These are phyloP conservation scores for Octodon degus DNA, from an alignment of 2,113 vertebrate genomes.

Conservation along the genomic window DNA sequence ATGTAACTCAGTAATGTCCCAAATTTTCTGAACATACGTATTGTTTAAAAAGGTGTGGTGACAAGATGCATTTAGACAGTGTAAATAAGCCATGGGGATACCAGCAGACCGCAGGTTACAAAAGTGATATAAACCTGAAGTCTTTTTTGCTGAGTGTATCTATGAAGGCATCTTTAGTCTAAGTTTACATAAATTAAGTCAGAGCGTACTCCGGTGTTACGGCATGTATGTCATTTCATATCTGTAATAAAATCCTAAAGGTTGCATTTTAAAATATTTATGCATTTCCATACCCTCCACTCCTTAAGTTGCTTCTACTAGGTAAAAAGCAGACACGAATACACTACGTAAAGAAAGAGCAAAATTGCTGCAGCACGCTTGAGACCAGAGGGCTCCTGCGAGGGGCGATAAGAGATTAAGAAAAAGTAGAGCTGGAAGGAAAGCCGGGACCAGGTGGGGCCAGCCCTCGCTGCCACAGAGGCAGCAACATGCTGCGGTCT, in stretches of 20 bases:
- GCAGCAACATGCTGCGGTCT: too few species aligned
- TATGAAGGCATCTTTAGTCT: background rate
- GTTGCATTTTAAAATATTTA: background rate
- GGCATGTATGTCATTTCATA: background rate
- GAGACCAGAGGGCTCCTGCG: too few species aligned
- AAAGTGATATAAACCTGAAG: background rate
- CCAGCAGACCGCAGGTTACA: background rate
- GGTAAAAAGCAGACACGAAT: background rate
- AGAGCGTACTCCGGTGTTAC: background rate
- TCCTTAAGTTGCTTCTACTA: background rate
- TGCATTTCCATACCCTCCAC: background rate
- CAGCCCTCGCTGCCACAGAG: too few species aligned
- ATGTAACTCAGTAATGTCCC: too few species aligned
- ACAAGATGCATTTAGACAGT: background rate
- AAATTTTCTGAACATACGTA: too few species aligned
- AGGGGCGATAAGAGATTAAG: too few species aligned
- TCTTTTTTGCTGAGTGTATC: background rate
- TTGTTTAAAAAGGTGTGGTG: background rate
- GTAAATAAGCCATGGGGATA: background rate
- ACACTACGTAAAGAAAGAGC: background rate
- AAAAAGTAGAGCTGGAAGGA: too few species aligned
- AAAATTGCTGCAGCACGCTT: too few species aligned
- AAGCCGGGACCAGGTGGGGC: too few species aligned
- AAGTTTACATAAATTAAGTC: background rate
- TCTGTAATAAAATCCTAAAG: background rate